A percentile compares a stretch with the other conserved stretches of the same genome.
Evolutionary conservation across 2,113 vertebrate species (phyloP).

Genomic region (Nesoenas mayeri): DNA sequence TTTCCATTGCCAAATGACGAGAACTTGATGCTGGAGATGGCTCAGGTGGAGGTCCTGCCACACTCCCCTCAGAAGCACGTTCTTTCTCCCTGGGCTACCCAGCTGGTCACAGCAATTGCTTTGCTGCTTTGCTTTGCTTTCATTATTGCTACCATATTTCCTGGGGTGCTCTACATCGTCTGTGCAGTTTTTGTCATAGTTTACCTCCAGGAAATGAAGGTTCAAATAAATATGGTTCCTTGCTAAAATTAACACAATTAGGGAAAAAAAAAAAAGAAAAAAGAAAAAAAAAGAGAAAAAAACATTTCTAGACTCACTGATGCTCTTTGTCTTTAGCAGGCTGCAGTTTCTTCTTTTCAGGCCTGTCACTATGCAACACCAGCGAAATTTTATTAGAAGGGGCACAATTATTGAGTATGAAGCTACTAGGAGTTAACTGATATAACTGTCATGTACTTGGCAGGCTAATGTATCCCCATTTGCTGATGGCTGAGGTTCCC

Average conservation of each 20-base stretch:
- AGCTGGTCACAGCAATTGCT: not conserved
- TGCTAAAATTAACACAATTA: not conserved
- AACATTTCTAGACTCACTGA: not conserved
- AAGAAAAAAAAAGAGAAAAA: not conserved
- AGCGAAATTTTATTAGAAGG: not conserved
- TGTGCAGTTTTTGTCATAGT: not conserved
- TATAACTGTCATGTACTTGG: not conserved
- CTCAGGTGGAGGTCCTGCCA: not conserved
- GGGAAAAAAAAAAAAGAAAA: not conserved
- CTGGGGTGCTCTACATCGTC: not conserved
- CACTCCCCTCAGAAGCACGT: fast-evolving
- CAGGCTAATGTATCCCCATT: not conserved
- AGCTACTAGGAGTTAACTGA: not conserved
- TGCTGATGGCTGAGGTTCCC: not conserved
- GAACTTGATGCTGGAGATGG: not conserved
- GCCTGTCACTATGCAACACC: not conserved
- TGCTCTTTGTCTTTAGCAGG: not conserved
- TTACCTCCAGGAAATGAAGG: not conserved
- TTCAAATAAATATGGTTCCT: not conserved
- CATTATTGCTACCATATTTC: not conserved
- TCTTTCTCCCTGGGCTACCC: not conserved
- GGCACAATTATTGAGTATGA: not conserved
- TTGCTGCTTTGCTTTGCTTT: not conserved
- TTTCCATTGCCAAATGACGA: not conserved
- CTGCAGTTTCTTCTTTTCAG: not conserved